Conservation (phyloP, 2,113 vertebrate genomes). For the Polypterus senegalus region DNA sequence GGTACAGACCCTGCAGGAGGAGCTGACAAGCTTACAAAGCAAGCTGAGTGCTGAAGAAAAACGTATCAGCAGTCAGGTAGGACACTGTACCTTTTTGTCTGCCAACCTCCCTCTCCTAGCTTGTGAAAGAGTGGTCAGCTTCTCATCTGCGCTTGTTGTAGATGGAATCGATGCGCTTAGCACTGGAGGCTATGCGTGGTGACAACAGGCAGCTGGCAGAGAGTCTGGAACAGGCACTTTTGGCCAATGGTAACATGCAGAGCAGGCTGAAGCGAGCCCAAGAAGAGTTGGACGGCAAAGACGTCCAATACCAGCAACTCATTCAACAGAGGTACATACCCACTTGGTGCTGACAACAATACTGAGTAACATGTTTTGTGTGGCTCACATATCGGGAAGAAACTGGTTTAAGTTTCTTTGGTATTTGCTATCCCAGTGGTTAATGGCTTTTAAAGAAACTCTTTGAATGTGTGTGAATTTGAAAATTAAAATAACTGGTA, state of each 20-base stretch:
- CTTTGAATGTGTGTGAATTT: too few relatives aligned
- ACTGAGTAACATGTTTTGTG: too few relatives aligned
- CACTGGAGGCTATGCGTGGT: slow-evolving; percentile 30
- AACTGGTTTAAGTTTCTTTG: too few relatives aligned
- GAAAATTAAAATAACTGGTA: too few relatives aligned
- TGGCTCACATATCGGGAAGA: too few relatives aligned
- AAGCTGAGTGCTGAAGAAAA: slow-evolving; percentile 28
- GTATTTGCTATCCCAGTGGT: too few relatives aligned
- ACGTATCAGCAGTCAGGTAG: slow-evolving; percentile 41
- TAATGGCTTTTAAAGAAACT: too few relatives aligned
- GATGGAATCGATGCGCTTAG: slow-evolving; percentile 38
- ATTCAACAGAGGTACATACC: slow-evolving; percentile 31
- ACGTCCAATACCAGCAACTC: slow-evolving; percentile 32
- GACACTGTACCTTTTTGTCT: background rate
- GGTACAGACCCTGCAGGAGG: slow-evolving; percentile 41
- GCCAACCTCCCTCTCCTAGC: slow-evolving; percentile 14
- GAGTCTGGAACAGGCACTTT: slow-evolving; percentile 38
- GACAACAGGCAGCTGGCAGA: slow-evolving; percentile 43
- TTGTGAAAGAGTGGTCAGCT: slow-evolving; percentile 13
- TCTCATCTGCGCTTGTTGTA: slow-evolving; percentile 20
- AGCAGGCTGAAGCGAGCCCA: slow-evolving; percentile 31
- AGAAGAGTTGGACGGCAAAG: slow-evolving; percentile 31
- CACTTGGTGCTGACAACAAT: too few relatives aligned
- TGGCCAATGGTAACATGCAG: slow-evolving; percentile 33
- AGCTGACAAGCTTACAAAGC: slow-evolving; percentile 41